Evolutionary conservation across 2,888 invertebrate species (phyloP), one percentile per base, ranked within the genome.

Genomic region (Biston stratarius): DNA sequence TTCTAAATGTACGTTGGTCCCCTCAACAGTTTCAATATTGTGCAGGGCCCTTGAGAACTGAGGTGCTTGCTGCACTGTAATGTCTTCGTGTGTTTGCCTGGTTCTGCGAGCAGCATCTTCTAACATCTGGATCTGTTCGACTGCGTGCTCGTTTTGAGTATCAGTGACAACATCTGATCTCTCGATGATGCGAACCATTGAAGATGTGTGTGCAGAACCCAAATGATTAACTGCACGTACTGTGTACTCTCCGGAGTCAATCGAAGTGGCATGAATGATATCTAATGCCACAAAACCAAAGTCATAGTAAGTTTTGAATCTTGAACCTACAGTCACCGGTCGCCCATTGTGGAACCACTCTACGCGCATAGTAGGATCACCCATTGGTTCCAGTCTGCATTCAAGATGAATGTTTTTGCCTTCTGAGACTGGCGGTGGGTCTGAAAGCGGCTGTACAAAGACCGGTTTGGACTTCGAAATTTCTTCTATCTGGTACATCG

Each of bases 201-300:
- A 96, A 5, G 97, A 97, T 12, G 98, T 98, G 78, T 98, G 98
- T 12, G 98, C 98, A 15, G 97, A 96, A 44, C 99, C 99, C 48
- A 98, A 95, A 81, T 98, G 98, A 84, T 99, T 99, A 0, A 97
- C 97, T 38, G 99, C 99, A 71, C 98, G 95, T 51, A 97, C 98
- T 0, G 98, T 99, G 83, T 99, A 99, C 92, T 98, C 98, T 60
- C 99, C 99, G 45, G 98, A 97, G 90, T 99, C 99, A 67, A 97
- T 95, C n/a, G 98, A 97, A 63, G 97, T 98, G 24, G 98, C 97
- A 84, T 99, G 98, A 71, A 99, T 96, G 69, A 99, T 98, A 83
- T 99, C 99, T 76, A 99, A 92, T 45, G 99, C 98, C 61, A 99
- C 98, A 86, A 98, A 99, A 15, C 99, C 99, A 87, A 99, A 99